A percentile compares a stretch with the other conserved stretches of the same genome.
Conservation (phyloP, 2,888 invertebrate genomes). For the Zygothrica quintamaculata region DNA sequence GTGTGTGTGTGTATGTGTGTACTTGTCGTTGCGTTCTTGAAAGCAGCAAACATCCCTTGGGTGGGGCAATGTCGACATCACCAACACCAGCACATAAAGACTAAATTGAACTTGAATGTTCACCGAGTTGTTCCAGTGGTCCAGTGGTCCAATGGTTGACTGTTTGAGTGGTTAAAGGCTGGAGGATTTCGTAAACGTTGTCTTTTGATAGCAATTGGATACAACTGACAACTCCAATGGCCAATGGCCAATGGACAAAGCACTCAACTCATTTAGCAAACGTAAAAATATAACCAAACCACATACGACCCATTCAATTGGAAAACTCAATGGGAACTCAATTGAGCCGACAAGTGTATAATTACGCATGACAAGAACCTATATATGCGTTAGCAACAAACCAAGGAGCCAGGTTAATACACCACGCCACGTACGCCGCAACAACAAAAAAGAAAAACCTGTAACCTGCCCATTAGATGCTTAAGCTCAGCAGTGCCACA, state of each 20-base stretch:
- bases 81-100: constrained; percentile 62
- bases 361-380: constrained; percentile 40
- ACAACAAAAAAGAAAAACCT: background rate
- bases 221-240: constrained; percentile 16
- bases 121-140: constrained; percentile 59
- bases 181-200: constrained; percentile 9
- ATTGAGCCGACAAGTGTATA: constrained; percentile 60
- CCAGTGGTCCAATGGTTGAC: no score
- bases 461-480: background rate
- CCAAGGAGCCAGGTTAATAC: background rate
- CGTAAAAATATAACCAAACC: constrained; percentile 47
- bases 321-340: constrained; percentile 63
- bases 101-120: constrained; percentile 72
- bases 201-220: constrained; percentile 27
- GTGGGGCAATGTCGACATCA: constrained; percentile 42
- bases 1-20: constrained; percentile 26
- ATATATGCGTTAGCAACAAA: background rate
- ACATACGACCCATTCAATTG: constrained; percentile 55
- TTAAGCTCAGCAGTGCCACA: no score
- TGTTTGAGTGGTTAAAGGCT: background rate
- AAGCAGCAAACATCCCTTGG: constrained; percentile 56
- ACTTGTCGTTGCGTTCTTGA: constrained; percentile 17
- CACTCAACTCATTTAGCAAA: constrained; percentile 56
- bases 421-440: background rate
- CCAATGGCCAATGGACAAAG: constrained; percentile 18